Base-by-base conservation (phyloP, 2,113 vertebrate genomes). In the Arenaria interpres region DNA sequence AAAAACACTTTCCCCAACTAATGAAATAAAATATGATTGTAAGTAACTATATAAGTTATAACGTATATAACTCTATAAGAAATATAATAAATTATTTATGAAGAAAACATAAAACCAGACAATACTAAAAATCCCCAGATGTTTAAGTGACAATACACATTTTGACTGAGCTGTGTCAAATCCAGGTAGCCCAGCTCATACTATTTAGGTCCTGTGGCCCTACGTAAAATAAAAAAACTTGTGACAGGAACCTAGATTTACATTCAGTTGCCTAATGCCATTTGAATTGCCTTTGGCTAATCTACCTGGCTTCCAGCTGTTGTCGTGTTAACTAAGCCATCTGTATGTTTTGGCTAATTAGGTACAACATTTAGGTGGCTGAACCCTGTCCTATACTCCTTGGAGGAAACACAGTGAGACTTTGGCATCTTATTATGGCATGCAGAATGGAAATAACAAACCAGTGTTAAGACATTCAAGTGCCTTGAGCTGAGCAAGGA, bases 1-100 rank as follows among this genome's bases (percentile, higher is more conserved):
- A 48, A 92, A 96, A 46, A 12, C 16, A 88, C 79, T 66, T 59
- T 96, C 48, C 64, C 84, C 69, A 94, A 71, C 21, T 60, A 91
- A 77, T 64, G 33, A 80, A 95, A 64, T 88, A 56, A 81, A 82
- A 93, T 92, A 89, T 45, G 89, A 59, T 68, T 51, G 21, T 75
- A 91, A 79, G 48, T 95, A 96, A 96, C 93, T 90, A 93, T 88
- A 27, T 33, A 69, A 33, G 9, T 67, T 33, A 67, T 68, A 69
- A 62, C 11, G 48, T 80, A 93, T n/a, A 16, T n/a, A 24, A 69
- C 12, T 69, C 28, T 69, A 20, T 20, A 69, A 50, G 67, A 35
- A 69, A 54, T 15, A 74, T 80, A 92, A 91, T 88, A 93, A 90
- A 62, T 64, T 94, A 71, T 62, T 96, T 82, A 89, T 67, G 63